A percentile compares a stretch with the other conserved stretches of the same genome.
phyloP scores from a whole-genome alignment of 2,888 invertebrate species.

The Synergus gifuensis region DNA sequence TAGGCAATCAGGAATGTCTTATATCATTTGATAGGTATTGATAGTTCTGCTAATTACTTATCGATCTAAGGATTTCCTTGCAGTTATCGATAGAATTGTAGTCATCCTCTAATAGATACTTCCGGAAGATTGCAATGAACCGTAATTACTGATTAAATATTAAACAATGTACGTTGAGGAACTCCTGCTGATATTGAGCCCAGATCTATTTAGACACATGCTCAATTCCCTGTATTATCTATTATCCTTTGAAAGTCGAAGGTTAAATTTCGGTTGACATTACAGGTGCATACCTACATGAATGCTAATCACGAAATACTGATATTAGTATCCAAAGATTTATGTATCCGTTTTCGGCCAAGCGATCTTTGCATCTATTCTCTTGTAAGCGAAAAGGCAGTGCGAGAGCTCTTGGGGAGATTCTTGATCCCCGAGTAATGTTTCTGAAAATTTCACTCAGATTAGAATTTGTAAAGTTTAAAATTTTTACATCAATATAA shows the following conservation, averaged over 20 bases:
- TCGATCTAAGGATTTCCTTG: conserved; percentile 25
- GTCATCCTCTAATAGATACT: background rate
- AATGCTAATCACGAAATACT: conserved; percentile 5
- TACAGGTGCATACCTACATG: conserved; percentile 50
- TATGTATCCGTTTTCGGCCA: conserved; percentile 86
- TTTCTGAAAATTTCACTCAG: conserved; percentile 83
- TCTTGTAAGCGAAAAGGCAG: conserved; percentile 95
- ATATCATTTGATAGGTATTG: conserved; percentile 7
- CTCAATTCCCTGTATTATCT: background rate
- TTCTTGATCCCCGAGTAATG: conserved; percentile 91
- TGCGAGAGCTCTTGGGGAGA: conserved; percentile 94
- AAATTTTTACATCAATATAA: too few relatives aligned
- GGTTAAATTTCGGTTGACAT: conserved; percentile 43
- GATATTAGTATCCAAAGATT: conserved; percentile 49
- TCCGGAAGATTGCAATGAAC: conserved; percentile 28
- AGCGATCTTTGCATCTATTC: conserved; percentile 97
- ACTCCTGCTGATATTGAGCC: conserved; percentile 12
- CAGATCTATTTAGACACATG: conserved; percentile 1
- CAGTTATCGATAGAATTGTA: conserved; percentile 11
- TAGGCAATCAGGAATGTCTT: conserved; percentile 16
- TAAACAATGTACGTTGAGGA: conserved; percentile 29
- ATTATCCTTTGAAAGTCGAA: conserved; percentile 36
- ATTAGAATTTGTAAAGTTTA: background rate
- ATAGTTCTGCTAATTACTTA: conserved; percentile 9
- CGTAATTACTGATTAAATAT: conserved; percentile 17